Evolutionary conservation across 2,113 vertebrate genomes (phyloP), one percentile per base, ranked within the genome.

Genomic region (Patagioenas fasciata): DNA sequence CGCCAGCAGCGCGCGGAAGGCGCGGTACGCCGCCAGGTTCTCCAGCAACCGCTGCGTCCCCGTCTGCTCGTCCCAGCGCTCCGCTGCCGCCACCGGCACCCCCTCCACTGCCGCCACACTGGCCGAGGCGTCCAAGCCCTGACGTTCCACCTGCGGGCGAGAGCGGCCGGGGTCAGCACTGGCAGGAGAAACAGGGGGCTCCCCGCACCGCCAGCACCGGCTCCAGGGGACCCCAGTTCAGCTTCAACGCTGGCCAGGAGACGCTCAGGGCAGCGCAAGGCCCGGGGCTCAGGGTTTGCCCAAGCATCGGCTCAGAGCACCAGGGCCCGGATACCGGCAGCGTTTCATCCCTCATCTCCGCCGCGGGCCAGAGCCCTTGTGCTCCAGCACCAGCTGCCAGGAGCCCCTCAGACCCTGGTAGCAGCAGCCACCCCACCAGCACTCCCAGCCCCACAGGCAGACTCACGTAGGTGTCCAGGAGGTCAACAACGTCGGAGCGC

Each of bases 401-500:
- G 12, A 60, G 17, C 25, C 56, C 28, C 58, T 19, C 2, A 0
- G 31, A 23, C 11, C 28, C 36, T 1, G 0, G 32, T 3, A 28
- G 56, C 4, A 3, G 44, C 2, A 0, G n/a, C 44, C 44, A 5
- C 13, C 53, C 71, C 12, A 0, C 2, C 48, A 10, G 66, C 0
- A 1, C 61, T 58, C 50, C 78, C 81, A 42, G 65, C 51, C 80
- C 36, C 1, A 0, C 0, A 0, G 36, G 16, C 34, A 47, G 70
- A 98, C 98, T 98, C 93, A 98, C 98, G 0, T 98, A 98, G 61
- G 96, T 25, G 15, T 98, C 97, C 92, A 72, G 88, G 51, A 98
- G 97, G 44, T 96, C 83, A 3, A 94, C 10, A 64, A 98, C 96
- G 1, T 98, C 98, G 0, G 95, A 96, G 78, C 96, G 98, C 85